Percentiles rank a stretch among this genome's conserved stretches.
Conservation (phyloP, 2,113 vertebrate species). For the Colinus virginianus region DNA sequence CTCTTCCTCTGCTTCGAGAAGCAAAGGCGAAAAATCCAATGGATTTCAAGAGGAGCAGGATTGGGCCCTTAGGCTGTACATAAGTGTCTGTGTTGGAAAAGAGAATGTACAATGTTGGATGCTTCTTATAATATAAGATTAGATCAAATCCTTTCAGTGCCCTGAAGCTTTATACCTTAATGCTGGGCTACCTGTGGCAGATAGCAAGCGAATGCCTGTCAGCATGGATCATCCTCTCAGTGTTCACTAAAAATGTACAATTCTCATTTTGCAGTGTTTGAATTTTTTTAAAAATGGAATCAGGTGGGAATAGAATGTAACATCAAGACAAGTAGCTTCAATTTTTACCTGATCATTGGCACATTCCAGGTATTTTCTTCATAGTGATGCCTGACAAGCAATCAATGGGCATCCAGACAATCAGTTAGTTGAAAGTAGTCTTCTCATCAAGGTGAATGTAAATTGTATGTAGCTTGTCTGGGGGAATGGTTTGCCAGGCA, state of each 20-base stretch:
- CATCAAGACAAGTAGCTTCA: slow-evolving; percentile 12
- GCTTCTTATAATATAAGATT: slow-evolving; percentile 58
- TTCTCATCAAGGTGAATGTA: background rate
- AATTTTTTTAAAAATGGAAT: slow-evolving; percentile 19
- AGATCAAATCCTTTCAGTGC: slow-evolving; percentile 67
- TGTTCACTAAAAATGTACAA: background rate
- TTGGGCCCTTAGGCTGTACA: slow-evolving; percentile 64
- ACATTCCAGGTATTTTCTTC: background rate
- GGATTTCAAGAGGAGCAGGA: slow-evolving; percentile 58
- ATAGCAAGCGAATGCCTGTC: slow-evolving; percentile 53
- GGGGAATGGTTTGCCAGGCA: background rate
- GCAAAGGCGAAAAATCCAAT: slow-evolving; percentile 16
- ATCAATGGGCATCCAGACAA: background rate
- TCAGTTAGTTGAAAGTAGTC: background rate
- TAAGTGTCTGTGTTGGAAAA: slow-evolving; percentile 49
- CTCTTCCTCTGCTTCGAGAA: background rate
- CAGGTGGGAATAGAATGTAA: background rate
- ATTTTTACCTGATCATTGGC: slow-evolving; percentile 21
- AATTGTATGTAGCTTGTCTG: background rate
- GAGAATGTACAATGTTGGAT: slow-evolving; percentile 37
- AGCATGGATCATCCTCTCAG: slow-evolving; percentile 52
- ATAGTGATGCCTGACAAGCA: slow-evolving; percentile 17
- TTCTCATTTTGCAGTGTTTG: background rate
- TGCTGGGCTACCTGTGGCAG: slow-evolving; percentile 64
- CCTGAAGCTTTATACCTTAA: slow-evolving; percentile 61